These are phyloP conservation scores for Acropternis orthonyx DNA, from an alignment of 2,797 vertebrate species.

Conservation along the genomic window DNA sequence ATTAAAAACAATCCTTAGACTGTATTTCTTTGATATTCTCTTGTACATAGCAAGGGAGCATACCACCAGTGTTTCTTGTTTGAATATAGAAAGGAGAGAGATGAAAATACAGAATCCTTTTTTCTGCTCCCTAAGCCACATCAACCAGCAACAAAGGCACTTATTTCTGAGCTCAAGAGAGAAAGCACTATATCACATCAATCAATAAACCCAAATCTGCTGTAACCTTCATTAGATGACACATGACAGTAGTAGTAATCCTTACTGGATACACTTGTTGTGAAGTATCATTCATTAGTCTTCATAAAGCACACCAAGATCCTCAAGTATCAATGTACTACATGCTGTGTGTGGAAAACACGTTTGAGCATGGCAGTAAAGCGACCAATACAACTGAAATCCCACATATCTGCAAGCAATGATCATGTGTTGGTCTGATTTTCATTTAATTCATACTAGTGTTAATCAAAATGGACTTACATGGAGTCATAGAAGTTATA, in stretches of 20 bases:
- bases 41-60: not conserved
- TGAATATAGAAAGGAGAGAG: not conserved
- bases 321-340: not conserved
- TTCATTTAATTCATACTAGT: not conserved
- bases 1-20: not conserved
- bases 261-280: not conserved
- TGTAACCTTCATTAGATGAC: slow-evolving; percentile 22
- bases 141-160: not conserved
- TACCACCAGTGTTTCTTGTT: not conserved
- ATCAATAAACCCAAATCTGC: not conserved
- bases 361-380: not conserved
- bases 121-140: not conserved
- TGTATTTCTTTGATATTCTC: not conserved
- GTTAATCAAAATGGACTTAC: not conserved
- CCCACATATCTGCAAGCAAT: not conserved
- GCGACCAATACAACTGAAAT: not conserved
- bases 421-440: not conserved
- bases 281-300: not conserved
- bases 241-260: slow-evolving; percentile 12
- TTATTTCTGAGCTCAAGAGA: not conserved
- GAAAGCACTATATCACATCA: not conserved
- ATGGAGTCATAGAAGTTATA: not conserved
- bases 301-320: not conserved
- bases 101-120: not conserved
- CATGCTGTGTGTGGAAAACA: not conserved